Base-by-base conservation (phyloP, 1,140 invertebrate species). In the Drepana arcuata region DNA sequence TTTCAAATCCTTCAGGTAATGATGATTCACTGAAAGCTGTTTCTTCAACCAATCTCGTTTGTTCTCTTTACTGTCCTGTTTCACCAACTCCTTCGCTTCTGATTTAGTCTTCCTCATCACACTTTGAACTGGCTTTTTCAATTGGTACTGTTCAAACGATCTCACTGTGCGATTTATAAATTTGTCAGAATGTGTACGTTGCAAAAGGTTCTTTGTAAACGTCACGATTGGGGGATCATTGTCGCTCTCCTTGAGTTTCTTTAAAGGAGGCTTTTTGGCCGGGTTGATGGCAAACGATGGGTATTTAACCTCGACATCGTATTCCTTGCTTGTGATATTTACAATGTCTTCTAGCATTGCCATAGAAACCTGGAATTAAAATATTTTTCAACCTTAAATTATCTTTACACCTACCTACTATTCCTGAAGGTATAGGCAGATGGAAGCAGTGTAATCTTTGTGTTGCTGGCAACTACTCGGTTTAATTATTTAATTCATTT, bases 1-100 rank as follows among this genome's bases (percentile, higher is more conserved):
- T 56, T 88, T 87, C 48, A 93, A 88, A 59, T 93, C 88, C 60
- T 89, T 91, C 25, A 93, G 86, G 55, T 92, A 92, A 51, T 91
- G 89, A 52, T 91, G 88, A 40, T 87, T 88, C 0, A 85, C 85
- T 34, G 86, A 87, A 30, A 87, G 81, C 47, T 88, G 86, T 48
- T 86, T 85, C 48, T 86, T 86, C 1, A 89, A 56, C 87, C 88
- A 89, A 41, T 77, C 77, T 11, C 68, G 48, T 43, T 55, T 73
- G 14, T 72, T 78, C 16, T 74, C 72, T 32, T 73, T 77, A 29
- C 70, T 71, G 28, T 81, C 77, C 34, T 75, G 66, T 42, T 82
- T 82, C 24, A 70, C 25, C 4, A 26, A n/a, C 14, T 65, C 62
- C 32, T 59, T 66, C 9, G 51, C 43, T 41, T 75, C 70, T 0